Evolutionary conservation across 2,888 invertebrate species (phyloP), one percentile per base, ranked within the genome.

Genomic region (Tridacna gigas): DNA sequence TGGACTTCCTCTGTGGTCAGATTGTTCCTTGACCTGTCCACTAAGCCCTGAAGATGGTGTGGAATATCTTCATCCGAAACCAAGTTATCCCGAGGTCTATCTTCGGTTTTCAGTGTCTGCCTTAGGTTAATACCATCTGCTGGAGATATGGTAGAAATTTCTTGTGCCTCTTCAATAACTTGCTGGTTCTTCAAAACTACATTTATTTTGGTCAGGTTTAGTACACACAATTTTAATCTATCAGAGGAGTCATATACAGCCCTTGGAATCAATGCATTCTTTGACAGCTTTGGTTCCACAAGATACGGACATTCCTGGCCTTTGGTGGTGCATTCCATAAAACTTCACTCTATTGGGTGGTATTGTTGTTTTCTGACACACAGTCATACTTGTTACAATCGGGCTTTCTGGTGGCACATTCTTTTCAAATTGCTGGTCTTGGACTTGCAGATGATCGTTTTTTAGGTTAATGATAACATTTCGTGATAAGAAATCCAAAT

Each of bases 131-230:
- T n/a, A 15, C 61, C 9, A 9, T n/a, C 61, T 15, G 61, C 5
- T 20, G 15, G 15, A 4, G 48, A n/a, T 47, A 45, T 22, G 15
- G 28, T 28, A 67, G 37, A 37, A n/a, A 67, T n/a, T 67, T 67
- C 67, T 13, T 74, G 61, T 60, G 74, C 74, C 26, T 37, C 25
- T 60, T 60, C 74, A 15, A 74, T 4, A 11, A 26, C 5, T n/a
- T 56, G 13, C 11, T 22, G 13, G 12, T 15, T 37, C 61, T 56
- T 56, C 12, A 74, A 20, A 11, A 37, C n/a, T 11, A 26, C 12
- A 22, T 60, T 48, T 48, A 13, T 20, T 11, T 74, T 47, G 18
- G 48, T 25, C 9, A 45, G 74, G 56, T 74, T 74, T 20, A 74
- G 11, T 48, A 74, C 13, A 51, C 74, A 74, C 22, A 74, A 11